These are phyloP conservation scores for Catharus bicknelli DNA, from an alignment of 2,113 vertebrate species.

Conservation along the genomic window DNA sequence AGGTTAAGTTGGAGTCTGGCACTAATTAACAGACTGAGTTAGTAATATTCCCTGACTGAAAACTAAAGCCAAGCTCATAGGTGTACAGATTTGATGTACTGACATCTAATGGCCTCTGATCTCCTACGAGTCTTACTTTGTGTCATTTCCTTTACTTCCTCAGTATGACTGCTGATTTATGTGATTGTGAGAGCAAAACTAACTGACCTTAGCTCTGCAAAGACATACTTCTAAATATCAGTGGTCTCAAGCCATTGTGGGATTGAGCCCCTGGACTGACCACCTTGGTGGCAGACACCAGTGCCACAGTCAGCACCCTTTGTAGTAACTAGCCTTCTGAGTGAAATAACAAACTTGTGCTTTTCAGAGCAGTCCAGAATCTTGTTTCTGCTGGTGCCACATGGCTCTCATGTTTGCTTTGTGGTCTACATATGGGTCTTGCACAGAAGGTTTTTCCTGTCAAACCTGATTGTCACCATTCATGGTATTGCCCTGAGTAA, in stretches of 20 bases:
- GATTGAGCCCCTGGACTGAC: neutral
- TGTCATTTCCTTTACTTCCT: neutral
- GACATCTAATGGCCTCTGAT: neutral
- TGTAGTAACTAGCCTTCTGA: neutral
- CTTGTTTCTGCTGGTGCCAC: slow-evolving; percentile 11
- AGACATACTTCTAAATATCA: neutral
- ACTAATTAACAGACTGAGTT: neutral
- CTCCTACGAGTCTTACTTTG: neutral
- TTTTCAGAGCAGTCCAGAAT: neutral
- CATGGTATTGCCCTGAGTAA: slow-evolving; percentile 22
- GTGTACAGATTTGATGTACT: neutral
- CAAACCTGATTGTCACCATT: neutral
- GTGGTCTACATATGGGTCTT: neutral
- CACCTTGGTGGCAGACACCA: neutral
- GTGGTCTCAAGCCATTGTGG: neutral
- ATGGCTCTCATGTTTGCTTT: neutral
- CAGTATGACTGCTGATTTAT: neutral
- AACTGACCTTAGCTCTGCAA: neutral
- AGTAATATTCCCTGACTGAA: neutral
- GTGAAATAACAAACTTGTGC: neutral
- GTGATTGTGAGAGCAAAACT: neutral
- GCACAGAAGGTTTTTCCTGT: neutral
- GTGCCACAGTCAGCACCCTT: neutral
- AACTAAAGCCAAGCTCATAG: neutral
- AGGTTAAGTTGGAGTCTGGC: neutral